Conservation (phyloP, 2,113 vertebrate species). For the Pygoscelis antarcticus region DNA sequence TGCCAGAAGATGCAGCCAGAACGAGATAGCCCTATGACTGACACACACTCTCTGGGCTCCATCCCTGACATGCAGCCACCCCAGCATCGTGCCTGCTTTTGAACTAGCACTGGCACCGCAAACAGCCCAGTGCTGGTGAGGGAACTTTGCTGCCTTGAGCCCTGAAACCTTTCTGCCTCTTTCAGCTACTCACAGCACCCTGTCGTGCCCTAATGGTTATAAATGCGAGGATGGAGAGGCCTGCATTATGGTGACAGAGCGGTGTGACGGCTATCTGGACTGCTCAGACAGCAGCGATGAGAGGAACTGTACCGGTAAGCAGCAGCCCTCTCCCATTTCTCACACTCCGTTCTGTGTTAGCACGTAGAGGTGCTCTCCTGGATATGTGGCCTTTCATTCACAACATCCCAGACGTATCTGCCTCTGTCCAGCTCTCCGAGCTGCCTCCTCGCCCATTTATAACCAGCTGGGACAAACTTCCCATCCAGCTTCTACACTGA, state of each 20-base stretch:
- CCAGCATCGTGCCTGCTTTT: not conserved
- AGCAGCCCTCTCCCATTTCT: not conserved
- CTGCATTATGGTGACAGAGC: conserved; percentile 82
- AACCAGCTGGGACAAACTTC: not conserved
- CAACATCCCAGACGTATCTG: not conserved
- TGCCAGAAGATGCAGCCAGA: not conserved
- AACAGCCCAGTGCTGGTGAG: not conserved
- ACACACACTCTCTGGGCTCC: not conserved
- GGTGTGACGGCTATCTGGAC: conserved; percentile 92
- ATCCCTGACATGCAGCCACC: not conserved
- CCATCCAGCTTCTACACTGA: not conserved
- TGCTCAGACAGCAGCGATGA: conserved; percentile 94
- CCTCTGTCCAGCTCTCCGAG: not conserved
- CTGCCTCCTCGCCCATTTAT: not conserved
- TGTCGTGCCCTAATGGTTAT: conserved; percentile 81
- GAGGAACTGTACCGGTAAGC: conserved; percentile 86
- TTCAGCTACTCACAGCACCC: conserved; percentile 85
- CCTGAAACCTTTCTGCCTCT: not conserved
- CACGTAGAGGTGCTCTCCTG: not conserved
- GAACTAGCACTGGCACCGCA: not conserved
- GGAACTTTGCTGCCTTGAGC: not conserved
- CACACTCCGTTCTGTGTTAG: not conserved
- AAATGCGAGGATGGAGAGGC: conserved; percentile 87
- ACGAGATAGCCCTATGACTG: not conserved
- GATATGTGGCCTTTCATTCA: not conserved